A percentile compares a stretch with the other conserved stretches of the same genome.
These are phyloP conservation scores for Petroica traversi DNA, from an alignment of 2,113 vertebrate species.

Conservation along the genomic window DNA sequence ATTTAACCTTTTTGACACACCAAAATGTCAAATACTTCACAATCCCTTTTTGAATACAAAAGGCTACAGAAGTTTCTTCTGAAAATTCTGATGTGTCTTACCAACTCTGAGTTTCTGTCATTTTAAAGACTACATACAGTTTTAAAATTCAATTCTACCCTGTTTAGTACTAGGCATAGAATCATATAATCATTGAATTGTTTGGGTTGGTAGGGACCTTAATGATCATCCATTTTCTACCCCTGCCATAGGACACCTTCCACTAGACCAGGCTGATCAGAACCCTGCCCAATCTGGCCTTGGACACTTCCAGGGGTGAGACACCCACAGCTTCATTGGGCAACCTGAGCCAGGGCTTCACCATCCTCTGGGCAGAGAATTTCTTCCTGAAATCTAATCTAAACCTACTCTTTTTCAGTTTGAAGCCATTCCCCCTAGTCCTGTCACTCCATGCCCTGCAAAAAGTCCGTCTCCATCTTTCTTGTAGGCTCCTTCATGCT, in stretches of 20 bases:
- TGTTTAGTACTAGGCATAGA: neutral
- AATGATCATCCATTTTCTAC: neutral
- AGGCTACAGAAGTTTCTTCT: neutral
- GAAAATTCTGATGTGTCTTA: neutral
- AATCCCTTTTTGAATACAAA: neutral
- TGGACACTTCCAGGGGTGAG: neutral
- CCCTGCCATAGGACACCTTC: neutral
- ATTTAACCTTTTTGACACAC: neutral
- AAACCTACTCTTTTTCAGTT: neutral
- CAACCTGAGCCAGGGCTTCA: neutral
- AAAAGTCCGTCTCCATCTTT: neutral
- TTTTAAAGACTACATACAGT: neutral
- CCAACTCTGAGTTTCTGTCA: neutral
- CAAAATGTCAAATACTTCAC: neutral
- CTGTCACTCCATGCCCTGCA: neutral
- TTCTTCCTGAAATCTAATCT: neutral
- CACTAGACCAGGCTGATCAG: too few relatives aligned
- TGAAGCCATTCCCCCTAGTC: neutral
- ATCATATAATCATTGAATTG: neutral
- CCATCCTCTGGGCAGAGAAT: neutral
- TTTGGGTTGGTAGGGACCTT: neutral
- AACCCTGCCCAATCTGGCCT: neutral
- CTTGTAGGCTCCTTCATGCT: fast-evolving
- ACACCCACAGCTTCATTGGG: neutral
- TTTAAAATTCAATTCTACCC: neutral